A percentile compares a stretch with the other conserved stretches of the same genome.
phyloP scores from a whole-genome alignment of 1,140 invertebrate genomes.

The Schlechtendalia chinensis region DNA sequence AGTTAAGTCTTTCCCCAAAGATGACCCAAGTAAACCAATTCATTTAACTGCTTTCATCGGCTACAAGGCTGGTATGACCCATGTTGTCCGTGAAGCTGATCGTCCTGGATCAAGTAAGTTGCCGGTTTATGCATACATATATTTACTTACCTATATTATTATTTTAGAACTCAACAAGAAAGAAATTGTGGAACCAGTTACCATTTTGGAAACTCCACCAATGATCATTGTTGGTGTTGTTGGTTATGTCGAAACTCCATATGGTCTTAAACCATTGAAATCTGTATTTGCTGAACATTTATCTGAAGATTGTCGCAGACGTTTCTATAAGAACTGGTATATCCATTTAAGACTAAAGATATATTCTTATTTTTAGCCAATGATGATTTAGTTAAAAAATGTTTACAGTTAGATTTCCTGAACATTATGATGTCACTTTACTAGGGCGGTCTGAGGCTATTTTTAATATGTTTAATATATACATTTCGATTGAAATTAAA shows the following conservation, averaged over 20 bases:
- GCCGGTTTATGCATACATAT: not conserved
- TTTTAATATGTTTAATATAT: not conserved
- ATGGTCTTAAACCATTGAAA: conserved; percentile 88
- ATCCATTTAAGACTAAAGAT: conserved; percentile 52
- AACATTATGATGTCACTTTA: conserved; percentile 28
- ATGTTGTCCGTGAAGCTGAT: conserved; percentile 97
- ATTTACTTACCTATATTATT: conserved; percentile 45
- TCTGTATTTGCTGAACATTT: conserved; percentile 99
- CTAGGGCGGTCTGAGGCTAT: conserved; percentile 51
- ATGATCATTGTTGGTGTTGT: conserved; percentile 97
- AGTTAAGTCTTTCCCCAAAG: conserved; percentile 99
- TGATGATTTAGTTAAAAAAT: conserved; percentile 36
- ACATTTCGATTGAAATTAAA: not conserved
- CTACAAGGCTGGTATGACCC: conserved; percentile 99
- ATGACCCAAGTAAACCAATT: conserved; percentile 93
- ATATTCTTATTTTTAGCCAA: not conserved
- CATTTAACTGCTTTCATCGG: conserved; percentile 97
- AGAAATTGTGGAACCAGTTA: conserved; percentile 98
- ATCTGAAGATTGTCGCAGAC: conserved; percentile 93
- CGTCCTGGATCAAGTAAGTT: conserved; percentile 96
- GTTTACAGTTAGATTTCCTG: conserved; percentile 43
- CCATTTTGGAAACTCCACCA: conserved; percentile 96
- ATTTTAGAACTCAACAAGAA: conserved; percentile 97
- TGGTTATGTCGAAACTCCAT: conserved; percentile 98
- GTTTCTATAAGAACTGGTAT: conserved; percentile 99